phyloP scores from a whole-genome alignment of 1,140 invertebrate genomes.

The Ctenoplectra terminalis region DNA sequence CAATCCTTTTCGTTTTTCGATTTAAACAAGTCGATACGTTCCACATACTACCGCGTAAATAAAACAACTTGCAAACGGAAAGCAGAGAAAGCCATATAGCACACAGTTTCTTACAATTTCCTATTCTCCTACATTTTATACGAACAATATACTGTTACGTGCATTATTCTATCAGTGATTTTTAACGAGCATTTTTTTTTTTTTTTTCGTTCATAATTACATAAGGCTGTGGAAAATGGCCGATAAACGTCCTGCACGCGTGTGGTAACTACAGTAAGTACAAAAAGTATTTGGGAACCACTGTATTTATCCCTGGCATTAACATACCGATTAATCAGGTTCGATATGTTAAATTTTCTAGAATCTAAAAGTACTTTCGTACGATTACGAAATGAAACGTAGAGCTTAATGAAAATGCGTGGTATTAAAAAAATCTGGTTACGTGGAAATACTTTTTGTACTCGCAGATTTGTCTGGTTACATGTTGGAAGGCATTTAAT shows the following conservation, averaged over 20 bases:
- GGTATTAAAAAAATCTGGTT: no score
- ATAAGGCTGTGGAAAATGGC: not conserved
- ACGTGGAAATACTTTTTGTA: no score
- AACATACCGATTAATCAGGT: no score
- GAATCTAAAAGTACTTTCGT: no score
- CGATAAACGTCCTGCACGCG: not conserved
- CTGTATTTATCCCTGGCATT: no score
- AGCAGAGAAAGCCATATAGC: slow-evolving; percentile 12
- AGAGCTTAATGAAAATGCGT: no score
- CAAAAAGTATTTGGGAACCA: no score
- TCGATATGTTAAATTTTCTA: no score
- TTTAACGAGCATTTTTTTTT: not conserved
- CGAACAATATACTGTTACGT: not conserved
- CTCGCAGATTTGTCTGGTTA: not conserved
- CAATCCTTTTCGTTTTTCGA: not conserved
- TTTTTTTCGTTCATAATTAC: no score
- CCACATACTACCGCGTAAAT: no score
- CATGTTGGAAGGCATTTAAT: not conserved
- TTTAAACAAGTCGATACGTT: not conserved
- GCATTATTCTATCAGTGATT: not conserved
- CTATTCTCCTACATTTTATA: slow-evolving; percentile 6
- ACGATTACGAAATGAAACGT: no score
- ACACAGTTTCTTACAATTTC: not conserved
- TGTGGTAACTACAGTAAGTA: not conserved
- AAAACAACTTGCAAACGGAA: not conserved